These are phyloP conservation scores for Asarcornis scutulata DNA, from an alignment of 2,113 vertebrate species.

Conservation along the genomic window DNA sequence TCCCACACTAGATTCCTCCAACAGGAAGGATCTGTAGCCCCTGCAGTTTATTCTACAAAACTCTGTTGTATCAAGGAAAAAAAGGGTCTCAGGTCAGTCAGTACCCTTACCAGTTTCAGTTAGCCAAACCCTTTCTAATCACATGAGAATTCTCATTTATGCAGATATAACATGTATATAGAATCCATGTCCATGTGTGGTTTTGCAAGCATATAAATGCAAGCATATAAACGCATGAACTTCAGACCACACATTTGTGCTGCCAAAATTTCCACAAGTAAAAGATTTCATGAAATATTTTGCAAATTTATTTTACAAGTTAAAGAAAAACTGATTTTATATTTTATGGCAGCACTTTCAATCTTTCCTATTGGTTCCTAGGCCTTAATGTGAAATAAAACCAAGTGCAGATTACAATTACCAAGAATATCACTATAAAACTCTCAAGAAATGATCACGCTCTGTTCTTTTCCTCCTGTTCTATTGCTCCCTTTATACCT, in stretches of 20 bases:
- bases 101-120: not conserved
- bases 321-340: not conserved
- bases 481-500: conserved; percentile 1
- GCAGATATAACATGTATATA: fast-evolving
- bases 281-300: not conserved
- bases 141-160: not conserved
- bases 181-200: not conserved
- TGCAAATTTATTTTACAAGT: not conserved
- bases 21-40: not conserved
- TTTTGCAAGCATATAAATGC: not conserved
- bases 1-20: not conserved
- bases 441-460: not conserved
- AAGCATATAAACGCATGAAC: too few relatives aligned
- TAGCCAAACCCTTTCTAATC: not conserved
- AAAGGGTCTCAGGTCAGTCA: not conserved
- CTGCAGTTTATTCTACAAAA: not conserved
- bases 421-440: not conserved
- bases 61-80: not conserved
- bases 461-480: not conserved
- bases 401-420: not conserved
- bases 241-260: not conserved
- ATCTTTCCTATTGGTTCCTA: not conserved
- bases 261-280: not conserved
- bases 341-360: not conserved
- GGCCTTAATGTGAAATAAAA: conserved; percentile 26